These are phyloP conservation scores for Kryphioiulus occultus DNA, from an alignment of 2,888 invertebrate species.

Conservation along the genomic window DNA sequence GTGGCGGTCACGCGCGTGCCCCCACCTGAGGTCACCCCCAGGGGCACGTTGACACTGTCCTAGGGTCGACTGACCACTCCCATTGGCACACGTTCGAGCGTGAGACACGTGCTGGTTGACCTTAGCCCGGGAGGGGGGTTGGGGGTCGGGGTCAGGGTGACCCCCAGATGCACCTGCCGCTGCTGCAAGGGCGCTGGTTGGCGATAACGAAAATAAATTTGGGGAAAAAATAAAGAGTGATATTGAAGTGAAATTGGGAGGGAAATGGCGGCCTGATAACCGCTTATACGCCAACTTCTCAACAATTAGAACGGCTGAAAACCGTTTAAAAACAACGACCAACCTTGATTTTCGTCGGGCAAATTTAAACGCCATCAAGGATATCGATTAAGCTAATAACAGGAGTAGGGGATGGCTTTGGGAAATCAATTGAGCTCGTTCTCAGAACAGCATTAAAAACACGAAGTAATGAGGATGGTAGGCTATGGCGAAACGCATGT, in stretches of 20 bases:
- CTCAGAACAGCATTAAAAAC: too few species aligned
- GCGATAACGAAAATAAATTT: conserved; percentile 2
- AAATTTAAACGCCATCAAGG: too few species aligned
- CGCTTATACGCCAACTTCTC: background rate
- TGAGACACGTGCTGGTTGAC: background rate
- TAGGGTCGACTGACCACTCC: background rate
- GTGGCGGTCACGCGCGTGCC: conserved; percentile 34
- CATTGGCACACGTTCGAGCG: background rate
- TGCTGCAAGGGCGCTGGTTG: background rate
- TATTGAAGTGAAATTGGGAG: background rate
- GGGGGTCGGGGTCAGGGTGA: background rate
- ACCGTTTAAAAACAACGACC: background rate
- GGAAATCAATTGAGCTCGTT: too few species aligned
- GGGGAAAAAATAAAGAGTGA: background rate
- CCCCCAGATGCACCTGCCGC: background rate
- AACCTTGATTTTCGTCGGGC: background rate
- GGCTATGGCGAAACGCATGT: too few species aligned
- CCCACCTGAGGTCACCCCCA: background rate
- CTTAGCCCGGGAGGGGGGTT: background rate
- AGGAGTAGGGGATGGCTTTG: too few species aligned
- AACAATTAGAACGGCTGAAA: background rate
- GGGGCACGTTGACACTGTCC: background rate
- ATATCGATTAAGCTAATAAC: too few species aligned
- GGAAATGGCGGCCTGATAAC: background rate
- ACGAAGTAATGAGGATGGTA: too few species aligned